Evolutionary conservation across 2,113 vertebrate species (phyloP).

Genomic region (Eudyptes chrysolophus): DNA sequence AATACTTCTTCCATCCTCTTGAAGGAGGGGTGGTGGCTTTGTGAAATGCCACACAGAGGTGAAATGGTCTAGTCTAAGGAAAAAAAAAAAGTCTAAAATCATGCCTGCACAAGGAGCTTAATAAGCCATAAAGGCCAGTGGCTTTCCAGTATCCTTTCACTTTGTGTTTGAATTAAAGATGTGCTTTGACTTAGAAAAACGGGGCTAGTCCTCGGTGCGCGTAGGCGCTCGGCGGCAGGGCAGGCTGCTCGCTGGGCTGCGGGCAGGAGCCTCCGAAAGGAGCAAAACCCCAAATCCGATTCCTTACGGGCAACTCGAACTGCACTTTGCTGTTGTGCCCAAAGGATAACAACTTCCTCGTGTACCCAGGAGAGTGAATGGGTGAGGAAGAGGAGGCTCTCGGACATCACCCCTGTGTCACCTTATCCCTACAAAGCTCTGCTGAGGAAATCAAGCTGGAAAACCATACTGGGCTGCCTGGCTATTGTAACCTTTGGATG

Average conservation of each 20-base stretch:
- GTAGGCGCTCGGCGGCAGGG: rapidly evolving
- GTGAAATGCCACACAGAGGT: neutral
- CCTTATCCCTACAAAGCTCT: neutral
- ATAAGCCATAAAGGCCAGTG: slow-evolving; percentile 54
- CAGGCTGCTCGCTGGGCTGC: neutral
- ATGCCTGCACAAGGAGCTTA: slow-evolving; percentile 8
- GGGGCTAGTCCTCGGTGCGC: neutral
- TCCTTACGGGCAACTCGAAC: rapidly evolving
- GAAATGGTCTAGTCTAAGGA: neutral
- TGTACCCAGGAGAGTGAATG: neutral
- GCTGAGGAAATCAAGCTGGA: neutral
- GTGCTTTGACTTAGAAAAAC: neutral
- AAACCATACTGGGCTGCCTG: neutral
- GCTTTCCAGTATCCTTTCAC: slow-evolving; percentile 6
- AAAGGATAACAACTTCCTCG: neutral
- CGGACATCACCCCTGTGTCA: neutral
- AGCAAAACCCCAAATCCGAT: neutral
- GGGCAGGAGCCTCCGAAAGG: neutral
- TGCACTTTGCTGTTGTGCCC: neutral
- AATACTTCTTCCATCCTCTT: neutral
- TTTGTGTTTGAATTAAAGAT: neutral
- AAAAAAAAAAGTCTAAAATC: neutral
- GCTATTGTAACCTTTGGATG: neutral
- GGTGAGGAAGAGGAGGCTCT: neutral
- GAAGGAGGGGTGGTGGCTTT: neutral